A percentile compares a stretch with the other conserved stretches of the same genome.
Evolutionary conservation across 2,797 vertebrate genomes (phyloP).

Genomic region (Mionectes olivaceus): DNA sequence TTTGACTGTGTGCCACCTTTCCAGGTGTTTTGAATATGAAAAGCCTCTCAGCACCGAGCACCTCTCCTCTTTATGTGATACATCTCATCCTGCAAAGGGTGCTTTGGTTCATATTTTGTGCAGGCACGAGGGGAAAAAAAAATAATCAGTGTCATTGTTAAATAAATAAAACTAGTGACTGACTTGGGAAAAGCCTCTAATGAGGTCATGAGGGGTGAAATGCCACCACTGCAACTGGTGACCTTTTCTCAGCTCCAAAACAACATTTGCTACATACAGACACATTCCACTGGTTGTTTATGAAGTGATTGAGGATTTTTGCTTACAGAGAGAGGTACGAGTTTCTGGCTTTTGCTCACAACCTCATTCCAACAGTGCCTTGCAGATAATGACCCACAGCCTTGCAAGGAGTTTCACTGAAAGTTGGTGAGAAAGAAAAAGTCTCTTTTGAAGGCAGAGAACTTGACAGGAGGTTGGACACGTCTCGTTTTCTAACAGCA

Average conservation of each 20-base stretch:
- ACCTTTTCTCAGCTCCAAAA: conserved; percentile 23
- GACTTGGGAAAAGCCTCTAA: conserved; percentile 21
- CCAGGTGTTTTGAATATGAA: not conserved
- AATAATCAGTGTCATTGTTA: not conserved
- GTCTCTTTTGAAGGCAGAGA: not conserved
- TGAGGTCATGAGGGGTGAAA: conserved; percentile 15
- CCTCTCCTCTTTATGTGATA: not conserved
- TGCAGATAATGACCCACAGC: not conserved
- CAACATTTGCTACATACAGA: not conserved
- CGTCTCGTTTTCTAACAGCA: not conserved
- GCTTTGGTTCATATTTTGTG: not conserved
- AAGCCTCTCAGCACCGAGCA: not conserved
- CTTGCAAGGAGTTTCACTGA: not conserved
- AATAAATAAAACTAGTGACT: not conserved
- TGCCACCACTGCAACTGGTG: not conserved
- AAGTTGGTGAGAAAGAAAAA: not conserved
- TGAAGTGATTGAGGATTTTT: not conserved
- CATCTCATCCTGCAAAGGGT: not conserved
- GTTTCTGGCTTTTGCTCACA: not conserved
- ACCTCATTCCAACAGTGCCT: not conserved
- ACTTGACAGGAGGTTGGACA: not conserved
- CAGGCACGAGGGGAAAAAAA: not conserved
- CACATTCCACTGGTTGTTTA: not conserved
- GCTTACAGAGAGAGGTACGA: not conserved
- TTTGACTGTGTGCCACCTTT: not conserved